Base-by-base conservation (phyloP, 2,113 vertebrate genomes). In the Hippocampus zosterae region DNA sequence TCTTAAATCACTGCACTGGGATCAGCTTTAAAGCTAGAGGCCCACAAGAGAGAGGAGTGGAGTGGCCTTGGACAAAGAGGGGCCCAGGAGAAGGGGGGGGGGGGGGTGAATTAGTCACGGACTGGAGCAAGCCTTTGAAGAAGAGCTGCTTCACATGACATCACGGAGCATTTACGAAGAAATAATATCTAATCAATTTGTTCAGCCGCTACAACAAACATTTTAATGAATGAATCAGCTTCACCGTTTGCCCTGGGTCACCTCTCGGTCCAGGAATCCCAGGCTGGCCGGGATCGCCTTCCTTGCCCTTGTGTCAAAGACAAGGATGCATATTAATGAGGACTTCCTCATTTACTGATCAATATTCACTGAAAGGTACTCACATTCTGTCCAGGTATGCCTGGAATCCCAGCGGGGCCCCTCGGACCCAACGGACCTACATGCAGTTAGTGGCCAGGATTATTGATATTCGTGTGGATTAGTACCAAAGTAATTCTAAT, bases 331-430 rank as follows among this genome's bases (percentile, higher is more conserved):
- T 10, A 10, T 78, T 21, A 25, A 55, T 19, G 5, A 81, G 15
- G 2, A 1, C 3, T 16, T 71, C 33, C 41, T 41, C 15, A 33
- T 55, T 41, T 5, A 62, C 53, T 68, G 25, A 68, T 74, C n/a
- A 52, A 23, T 41, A 67, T 33, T 72, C 52, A 44, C 52, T 23
- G 18, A 62, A 4, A 46, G 37, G 61, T 15, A 72, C 93, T 89
- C 88, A 98, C 96, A 78, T 95, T 93, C 79, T 76, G 85, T 83
- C 95, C 96, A 3, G 93, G 91, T 56, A 79, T 81, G 75, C 95
- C 96, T 2, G 89, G 79, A 8, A 90, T 88, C 62, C 95, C 96
- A 50, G 92, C 84, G 19, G 84, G 92, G 53, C 96, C 95, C 29
- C 87, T 91, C 42, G 88, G 91, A 81, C 96, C 95, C 41, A 90